A percentile compares a stretch with the other conserved stretches of the same genome.
phyloP scores from a whole-genome alignment of 2,797 vertebrate genomes.

The Premnoplex brunnescens region DNA sequence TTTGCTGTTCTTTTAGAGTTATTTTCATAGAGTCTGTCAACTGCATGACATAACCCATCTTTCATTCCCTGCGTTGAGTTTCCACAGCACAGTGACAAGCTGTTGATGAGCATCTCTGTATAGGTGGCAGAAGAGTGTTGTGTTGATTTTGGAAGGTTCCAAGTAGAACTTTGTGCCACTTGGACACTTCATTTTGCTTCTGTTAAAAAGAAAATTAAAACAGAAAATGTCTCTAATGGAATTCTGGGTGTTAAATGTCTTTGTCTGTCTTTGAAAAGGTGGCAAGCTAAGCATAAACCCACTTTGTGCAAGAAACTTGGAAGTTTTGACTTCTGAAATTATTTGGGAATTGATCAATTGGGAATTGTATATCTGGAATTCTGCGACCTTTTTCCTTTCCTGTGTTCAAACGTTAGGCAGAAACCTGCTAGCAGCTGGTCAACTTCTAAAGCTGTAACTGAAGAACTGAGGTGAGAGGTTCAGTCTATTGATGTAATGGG shows the following conservation, averaged over 20 bases:
- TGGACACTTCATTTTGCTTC: background rate
- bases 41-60: background rate
- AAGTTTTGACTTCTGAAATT: background rate
- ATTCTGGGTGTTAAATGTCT: background rate
- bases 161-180: background rate
- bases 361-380: background rate
- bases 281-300: background rate
- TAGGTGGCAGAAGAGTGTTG: background rate
- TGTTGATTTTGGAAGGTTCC: background rate
- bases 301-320: background rate
- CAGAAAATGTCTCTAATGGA: background rate
- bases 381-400: background rate
- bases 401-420: background rate
- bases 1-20: background rate
- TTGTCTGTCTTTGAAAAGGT: background rate
- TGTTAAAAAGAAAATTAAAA: background rate
- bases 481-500: background rate
- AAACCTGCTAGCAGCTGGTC: background rate
- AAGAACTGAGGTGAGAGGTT: background rate
- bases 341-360: background rate
- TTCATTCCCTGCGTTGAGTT: background rate
- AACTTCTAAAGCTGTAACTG: background rate
- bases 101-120: background rate
- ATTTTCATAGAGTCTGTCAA: background rate
- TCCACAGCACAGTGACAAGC: background rate